These are phyloP conservation scores for Stichopus chloronotus DNA, from an alignment of 35 echinoderm and acorn worm species.

Conservation along the genomic window DNA sequence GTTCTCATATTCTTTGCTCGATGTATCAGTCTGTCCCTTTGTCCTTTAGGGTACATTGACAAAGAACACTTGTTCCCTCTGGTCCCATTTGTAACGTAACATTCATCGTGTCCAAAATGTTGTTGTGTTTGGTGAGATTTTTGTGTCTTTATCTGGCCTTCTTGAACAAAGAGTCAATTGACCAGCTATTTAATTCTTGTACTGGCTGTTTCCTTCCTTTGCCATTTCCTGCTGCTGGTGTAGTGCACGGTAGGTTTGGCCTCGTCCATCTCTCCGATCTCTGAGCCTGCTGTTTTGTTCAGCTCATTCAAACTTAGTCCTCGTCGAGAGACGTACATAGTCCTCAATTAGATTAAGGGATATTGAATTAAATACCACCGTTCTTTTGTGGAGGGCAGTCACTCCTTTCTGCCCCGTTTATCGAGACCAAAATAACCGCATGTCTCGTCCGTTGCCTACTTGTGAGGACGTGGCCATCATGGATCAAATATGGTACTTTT, in stretches of 20 bases:
- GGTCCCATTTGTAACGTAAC: background rate
- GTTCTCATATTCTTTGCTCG: background rate
- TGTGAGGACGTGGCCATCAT: no score
- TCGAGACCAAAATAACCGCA: background rate
- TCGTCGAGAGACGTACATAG: background rate
- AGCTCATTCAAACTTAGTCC: background rate
- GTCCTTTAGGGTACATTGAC: no score
- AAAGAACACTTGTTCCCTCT: background rate
- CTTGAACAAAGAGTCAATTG: constrained; percentile 6
- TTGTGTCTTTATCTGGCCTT: background rate
- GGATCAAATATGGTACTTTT: no score
- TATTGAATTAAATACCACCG: constrained; percentile 23
- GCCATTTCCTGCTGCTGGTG: background rate
- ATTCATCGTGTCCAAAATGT: background rate
- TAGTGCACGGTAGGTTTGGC: no score
- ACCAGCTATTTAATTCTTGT: background rate
- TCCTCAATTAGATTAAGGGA: constrained; percentile 9
- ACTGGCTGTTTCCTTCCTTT: constrained; percentile 19
- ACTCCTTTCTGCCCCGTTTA: background rate
- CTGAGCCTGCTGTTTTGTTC: no score
- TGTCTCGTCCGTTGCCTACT: no score
- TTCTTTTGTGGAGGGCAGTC: background rate
- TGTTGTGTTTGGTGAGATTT: background rate
- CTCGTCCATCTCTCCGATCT: no score
- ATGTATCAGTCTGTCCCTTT: no score